phyloP scores from a whole-genome alignment of 2,113 vertebrate genomes.

The Hypocryptadius cinnamomeus region DNA sequence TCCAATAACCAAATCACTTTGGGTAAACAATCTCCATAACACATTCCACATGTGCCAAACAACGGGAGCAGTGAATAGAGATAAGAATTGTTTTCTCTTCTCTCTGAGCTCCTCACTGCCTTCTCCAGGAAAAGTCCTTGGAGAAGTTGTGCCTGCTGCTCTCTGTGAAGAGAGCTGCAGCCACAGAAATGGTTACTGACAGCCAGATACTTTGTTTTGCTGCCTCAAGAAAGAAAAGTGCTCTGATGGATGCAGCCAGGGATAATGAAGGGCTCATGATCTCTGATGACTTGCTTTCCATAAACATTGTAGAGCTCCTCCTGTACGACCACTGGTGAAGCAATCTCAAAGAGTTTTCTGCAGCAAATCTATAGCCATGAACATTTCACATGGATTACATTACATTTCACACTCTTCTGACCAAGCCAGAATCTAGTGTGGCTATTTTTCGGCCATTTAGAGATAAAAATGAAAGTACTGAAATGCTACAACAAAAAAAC shows the following conservation, averaged over 20 bases:
- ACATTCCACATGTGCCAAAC: too few species aligned
- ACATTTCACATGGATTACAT: background rate
- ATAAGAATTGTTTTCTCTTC: too few species aligned
- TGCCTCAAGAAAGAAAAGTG: background rate
- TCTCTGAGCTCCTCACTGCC: too few species aligned
- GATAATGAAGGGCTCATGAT: background rate
- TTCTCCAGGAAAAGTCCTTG: too few species aligned
- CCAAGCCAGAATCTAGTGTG: background rate
- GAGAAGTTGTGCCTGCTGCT: too few species aligned
- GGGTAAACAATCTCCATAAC: too few species aligned
- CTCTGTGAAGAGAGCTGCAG: too few species aligned
- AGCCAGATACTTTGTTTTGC: background rate
- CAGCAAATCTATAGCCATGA: background rate
- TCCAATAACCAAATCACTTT: too few species aligned
- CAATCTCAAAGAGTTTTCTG: background rate
- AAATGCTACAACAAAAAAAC: fast-evolving
- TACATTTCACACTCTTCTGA: background rate
- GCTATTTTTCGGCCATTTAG: background rate
- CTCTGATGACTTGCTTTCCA: background rate
- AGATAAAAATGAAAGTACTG: background rate
- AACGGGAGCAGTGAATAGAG: too few species aligned
- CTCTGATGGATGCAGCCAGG: background rate
- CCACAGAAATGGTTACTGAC: background rate
- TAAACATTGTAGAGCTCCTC: background rate
- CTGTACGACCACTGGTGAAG: background rate